Percentiles rank a stretch among this genome's conserved stretches.
phyloP scores from a whole-genome alignment of 2,888 invertebrate genomes.

The Scaptodrosophila latifasciaeformis region DNA sequence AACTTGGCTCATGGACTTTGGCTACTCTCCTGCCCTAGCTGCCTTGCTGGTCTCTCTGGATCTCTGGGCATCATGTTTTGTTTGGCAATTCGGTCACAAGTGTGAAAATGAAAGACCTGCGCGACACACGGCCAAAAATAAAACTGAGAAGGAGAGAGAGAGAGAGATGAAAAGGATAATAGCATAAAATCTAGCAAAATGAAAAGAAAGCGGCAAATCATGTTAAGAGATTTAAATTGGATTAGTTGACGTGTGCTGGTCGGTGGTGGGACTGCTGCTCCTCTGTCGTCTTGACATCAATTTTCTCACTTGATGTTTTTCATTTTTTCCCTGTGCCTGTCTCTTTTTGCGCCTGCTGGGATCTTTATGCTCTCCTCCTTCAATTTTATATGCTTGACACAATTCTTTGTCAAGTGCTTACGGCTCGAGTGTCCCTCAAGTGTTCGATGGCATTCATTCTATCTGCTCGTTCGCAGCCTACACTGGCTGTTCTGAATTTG shows the following conservation, averaged over 20 bases:
- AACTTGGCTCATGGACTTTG: slow-evolving; percentile 43
- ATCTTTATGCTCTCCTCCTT: slow-evolving; percentile 22
- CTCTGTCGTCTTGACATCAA: slow-evolving; percentile 59
- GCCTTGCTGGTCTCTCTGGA: too few relatives aligned
- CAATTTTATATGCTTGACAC: slow-evolving; percentile 60
- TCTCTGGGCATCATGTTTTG: slow-evolving; percentile 28
- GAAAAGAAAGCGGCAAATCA: slow-evolving; percentile 70
- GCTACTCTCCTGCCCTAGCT: too few relatives aligned
- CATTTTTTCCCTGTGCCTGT: slow-evolving; percentile 19
- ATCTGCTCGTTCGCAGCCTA: slow-evolving; percentile 56
- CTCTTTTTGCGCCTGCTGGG: slow-evolving; percentile 1
- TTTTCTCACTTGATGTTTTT: slow-evolving; percentile 52
- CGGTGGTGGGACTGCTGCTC: not conserved
- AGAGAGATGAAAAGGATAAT: slow-evolving; percentile 54
- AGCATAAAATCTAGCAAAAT: slow-evolving; percentile 65
- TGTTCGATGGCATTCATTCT: slow-evolving; percentile 56
- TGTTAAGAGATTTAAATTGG: slow-evolving; percentile 71
- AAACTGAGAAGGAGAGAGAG: slow-evolving; percentile 23
- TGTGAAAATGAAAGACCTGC: slow-evolving; percentile 10
- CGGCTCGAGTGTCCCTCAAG: slow-evolving; percentile 43
- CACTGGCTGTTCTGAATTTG: not conserved
- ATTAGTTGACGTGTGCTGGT: slow-evolving; percentile 56
- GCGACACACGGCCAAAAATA: not conserved
- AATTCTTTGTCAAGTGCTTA: slow-evolving; percentile 51
- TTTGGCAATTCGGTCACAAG: slow-evolving; percentile 40